Evolutionary conservation across 1,140 invertebrate species (phyloP).

Genomic region (Lepidurus couesii): DNA sequence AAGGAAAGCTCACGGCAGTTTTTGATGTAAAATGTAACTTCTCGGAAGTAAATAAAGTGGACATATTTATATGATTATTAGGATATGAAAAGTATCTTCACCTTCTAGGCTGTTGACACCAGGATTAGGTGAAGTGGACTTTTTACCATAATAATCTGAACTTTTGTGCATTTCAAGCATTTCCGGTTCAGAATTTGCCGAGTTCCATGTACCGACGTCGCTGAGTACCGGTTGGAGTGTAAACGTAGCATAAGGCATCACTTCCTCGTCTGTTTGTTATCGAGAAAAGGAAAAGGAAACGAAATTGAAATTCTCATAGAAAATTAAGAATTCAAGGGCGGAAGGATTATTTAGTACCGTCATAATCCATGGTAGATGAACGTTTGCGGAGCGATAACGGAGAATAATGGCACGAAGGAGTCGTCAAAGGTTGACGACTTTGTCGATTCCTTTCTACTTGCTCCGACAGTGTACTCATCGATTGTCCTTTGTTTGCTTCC

Average conservation of each 20-base stretch:
- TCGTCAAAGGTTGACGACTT: slow-evolving; percentile 20
- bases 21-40: too few species aligned
- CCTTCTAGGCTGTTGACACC: neutral
- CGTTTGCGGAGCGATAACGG: slow-evolving; percentile 17
- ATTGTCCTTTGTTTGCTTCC: slow-evolving; percentile 23
- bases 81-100: neutral
- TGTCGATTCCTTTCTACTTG: slow-evolving; percentile 12
- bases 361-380: slow-evolving; percentile 11
- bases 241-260: slow-evolving; percentile 33
- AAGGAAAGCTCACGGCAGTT: too few species aligned
- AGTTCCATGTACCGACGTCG: neutral
- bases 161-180: slow-evolving; percentile 10
- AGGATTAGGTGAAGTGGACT: neutral
- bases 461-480: slow-evolving; percentile 23
- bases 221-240: slow-evolving; percentile 31
- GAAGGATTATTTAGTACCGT: neutral
- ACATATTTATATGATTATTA: neutral
- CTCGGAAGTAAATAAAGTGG: too few species aligned
- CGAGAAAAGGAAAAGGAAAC: neutral
- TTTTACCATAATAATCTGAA: neutral
- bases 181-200: slow-evolving; percentile 6
- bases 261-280: slow-evolving; percentile 28
- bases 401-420: slow-evolving; percentile 12
- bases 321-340: neutral
- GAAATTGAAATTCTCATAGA: neutral